phyloP scores from a whole-genome alignment of 2,797 vertebrate genomes.

The Acanthurus tractus region DNA sequence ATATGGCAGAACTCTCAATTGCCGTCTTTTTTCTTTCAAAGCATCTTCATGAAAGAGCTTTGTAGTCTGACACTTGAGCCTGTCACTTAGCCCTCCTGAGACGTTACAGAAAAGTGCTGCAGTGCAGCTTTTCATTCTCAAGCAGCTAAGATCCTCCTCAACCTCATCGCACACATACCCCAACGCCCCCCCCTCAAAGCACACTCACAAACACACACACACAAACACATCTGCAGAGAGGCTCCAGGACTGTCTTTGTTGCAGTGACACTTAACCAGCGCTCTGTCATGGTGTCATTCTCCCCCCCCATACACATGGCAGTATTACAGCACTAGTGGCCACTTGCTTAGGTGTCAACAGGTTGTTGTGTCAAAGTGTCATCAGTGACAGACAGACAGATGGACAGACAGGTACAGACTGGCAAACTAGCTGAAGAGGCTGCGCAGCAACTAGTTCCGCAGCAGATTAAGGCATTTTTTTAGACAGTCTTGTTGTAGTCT shows the following conservation, averaged over 20 bases:
- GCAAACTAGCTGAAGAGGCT: background rate
- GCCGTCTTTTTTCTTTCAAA: background rate
- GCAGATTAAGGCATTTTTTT: background rate
- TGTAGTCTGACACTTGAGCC: constrained; percentile 28
- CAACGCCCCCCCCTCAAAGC: background rate
- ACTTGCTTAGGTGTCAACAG: constrained; percentile 25
- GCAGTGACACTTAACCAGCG: constrained; percentile 13
- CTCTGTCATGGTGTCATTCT: constrained; percentile 21
- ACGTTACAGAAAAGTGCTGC: constrained; percentile 28
- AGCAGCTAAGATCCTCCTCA: constrained; percentile 14
- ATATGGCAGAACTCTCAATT: constrained; percentile 3
- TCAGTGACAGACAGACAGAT: constrained; percentile 30
- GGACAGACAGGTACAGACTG: background rate
- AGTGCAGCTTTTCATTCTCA: constrained; percentile 19
- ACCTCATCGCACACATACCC: constrained; percentile 12
- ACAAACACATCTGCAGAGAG: constrained; percentile 21
- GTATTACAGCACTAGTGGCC: constrained; percentile 26
- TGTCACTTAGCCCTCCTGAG: constrained; percentile 19
- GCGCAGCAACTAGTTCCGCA: constrained; percentile 15
- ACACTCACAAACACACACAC: constrained; percentile 8
- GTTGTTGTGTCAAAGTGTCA: constrained; percentile 17
- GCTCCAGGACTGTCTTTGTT: constrained; percentile 33
- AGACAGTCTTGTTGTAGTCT: background rate
- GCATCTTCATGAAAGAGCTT: constrained; percentile 11
- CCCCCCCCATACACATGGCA: background rate